These are phyloP conservation scores for Xyrichtys novacula DNA, from an alignment of 2,797 vertebrate species.

Conservation along the genomic window DNA sequence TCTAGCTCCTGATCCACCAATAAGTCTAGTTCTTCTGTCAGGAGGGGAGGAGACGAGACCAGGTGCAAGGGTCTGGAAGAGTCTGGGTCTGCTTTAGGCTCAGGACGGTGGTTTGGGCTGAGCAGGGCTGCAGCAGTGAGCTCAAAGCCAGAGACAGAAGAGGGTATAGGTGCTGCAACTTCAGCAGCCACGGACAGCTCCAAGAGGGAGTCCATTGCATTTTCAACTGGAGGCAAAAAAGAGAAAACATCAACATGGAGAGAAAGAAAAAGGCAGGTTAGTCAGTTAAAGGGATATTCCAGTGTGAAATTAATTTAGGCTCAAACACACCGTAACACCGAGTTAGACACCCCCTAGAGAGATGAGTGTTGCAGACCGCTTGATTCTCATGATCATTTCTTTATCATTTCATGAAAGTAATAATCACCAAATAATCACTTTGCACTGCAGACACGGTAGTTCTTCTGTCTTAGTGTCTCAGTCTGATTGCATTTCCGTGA, in stretches of 20 bases:
- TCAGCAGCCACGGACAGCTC: slow-evolving; percentile 92
- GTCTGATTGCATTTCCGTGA: no score
- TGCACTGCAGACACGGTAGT: no score
- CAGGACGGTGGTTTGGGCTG: slow-evolving; percentile 52
- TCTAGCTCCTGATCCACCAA: slow-evolving; percentile 88
- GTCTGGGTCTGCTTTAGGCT: slow-evolving; percentile 18
- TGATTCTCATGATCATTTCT: no score
- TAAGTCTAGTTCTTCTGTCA: slow-evolving; percentile 88
- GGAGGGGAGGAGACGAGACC: slow-evolving; percentile 32
- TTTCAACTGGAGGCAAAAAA: slow-evolving; percentile 88
- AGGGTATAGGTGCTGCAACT: slow-evolving; percentile 64
- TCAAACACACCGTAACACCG: no score
- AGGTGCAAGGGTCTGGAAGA: slow-evolving; percentile 10
- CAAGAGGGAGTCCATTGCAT: slow-evolving; percentile 95
- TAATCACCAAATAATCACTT: no score
- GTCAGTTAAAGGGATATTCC: not conserved
- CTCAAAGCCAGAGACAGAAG: slow-evolving; percentile 84
- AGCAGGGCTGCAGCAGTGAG: slow-evolving; percentile 82
- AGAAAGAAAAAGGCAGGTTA: not conserved
- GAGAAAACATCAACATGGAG: not conserved
- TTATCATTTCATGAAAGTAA: no score
- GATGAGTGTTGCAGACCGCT: no score
- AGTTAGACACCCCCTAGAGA: no score
- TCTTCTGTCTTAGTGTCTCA: no score
- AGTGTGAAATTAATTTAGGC: no score